Conservation (phyloP, 2,888 invertebrate genomes). For the Diabrotica balteata region DNA sequence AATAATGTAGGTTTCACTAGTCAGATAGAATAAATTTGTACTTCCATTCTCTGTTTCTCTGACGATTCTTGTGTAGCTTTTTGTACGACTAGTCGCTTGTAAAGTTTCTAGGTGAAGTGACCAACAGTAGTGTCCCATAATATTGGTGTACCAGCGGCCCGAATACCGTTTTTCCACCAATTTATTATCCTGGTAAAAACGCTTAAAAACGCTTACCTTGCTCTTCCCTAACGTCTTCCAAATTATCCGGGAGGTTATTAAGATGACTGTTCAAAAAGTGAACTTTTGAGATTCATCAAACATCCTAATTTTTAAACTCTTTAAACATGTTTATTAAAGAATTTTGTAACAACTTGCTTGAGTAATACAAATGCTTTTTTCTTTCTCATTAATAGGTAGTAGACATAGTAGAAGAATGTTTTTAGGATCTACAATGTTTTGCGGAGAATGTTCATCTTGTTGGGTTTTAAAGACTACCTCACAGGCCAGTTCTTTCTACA, state of each 20-base stretch:
- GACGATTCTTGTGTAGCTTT: neutral
- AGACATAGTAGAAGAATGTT: neutral
- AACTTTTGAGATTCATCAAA: neutral
- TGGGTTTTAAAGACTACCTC: neutral
- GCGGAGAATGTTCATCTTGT: neutral
- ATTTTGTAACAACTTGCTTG: neutral
- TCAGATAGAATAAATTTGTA: neutral
- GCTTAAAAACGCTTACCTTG: too few relatives aligned
- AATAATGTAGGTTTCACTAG: neutral
- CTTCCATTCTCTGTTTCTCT: neutral
- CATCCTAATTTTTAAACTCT: conserved; percentile 6
- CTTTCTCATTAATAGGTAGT: neutral
- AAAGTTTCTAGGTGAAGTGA: neutral
- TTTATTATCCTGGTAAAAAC: too few relatives aligned
- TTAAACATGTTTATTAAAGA: neutral
- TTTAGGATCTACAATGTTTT: neutral
- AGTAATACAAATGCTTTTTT: neutral
- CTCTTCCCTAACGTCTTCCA: too few relatives aligned
- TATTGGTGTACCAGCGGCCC: conserved; percentile 1
- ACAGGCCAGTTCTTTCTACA: neutral
- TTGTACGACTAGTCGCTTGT: too few relatives aligned
- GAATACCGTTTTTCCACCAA: neutral
- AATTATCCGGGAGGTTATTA: too few relatives aligned
- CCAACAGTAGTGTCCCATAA: neutral
- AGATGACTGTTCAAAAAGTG: neutral